Base-by-base conservation (phyloP, 2,888 invertebrate genomes). In the Ramazzottius varieornatus region DNA sequence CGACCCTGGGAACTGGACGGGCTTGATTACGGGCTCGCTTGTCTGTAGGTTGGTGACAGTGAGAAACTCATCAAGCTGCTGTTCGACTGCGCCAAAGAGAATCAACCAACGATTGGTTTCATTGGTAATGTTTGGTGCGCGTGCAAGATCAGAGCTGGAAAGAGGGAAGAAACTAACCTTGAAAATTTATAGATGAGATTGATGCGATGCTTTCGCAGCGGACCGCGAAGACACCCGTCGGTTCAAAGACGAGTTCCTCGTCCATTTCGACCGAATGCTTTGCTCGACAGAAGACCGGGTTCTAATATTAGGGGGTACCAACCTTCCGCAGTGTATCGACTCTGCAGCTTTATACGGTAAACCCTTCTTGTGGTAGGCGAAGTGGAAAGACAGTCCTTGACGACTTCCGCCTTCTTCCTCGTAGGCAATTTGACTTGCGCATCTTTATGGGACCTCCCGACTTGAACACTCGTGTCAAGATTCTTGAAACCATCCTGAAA, bases 1-100 rank as follows among this genome's bases (percentile, higher is more conserved):
- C n/a, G n/a, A n/a, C n/a, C n/a, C n/a, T n/a, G n/a, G n/a, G n/a
- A n/a, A n/a, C n/a, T n/a, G n/a, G n/a, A n/a, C n/a, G n/a, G n/a
- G n/a, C n/a, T n/a, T n/a, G n/a, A n/a, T n/a, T n/a, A n/a, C n/a
- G n/a, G n/a, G n/a, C n/a, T n/a, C n/a, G n/a, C n/a, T n/a, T n/a
- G n/a, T n/a, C n/a, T n/a, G n/a, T n/a, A n/a, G n/a, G 54, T 54
- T 29, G 54, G 54, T 24, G 54, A 54, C 54, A 54, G 54, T 24
- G 54, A 54, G 29, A 54, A 54, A 24, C 20, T 54, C 54, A 29
- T 54, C 4, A 54, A 54, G 54, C 20, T 54, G 16, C 29, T 54
- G 54, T 54, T 54, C 54, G 54, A 54, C 4, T 54, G 54, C 54
- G 54, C 54, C 54, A 8, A 24, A 29, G 54, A 54, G 20, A 54